These are phyloP conservation scores for Rhagophthalmus giganteus DNA, from an alignment of 2,888 invertebrate species.

Conservation along the genomic window DNA sequence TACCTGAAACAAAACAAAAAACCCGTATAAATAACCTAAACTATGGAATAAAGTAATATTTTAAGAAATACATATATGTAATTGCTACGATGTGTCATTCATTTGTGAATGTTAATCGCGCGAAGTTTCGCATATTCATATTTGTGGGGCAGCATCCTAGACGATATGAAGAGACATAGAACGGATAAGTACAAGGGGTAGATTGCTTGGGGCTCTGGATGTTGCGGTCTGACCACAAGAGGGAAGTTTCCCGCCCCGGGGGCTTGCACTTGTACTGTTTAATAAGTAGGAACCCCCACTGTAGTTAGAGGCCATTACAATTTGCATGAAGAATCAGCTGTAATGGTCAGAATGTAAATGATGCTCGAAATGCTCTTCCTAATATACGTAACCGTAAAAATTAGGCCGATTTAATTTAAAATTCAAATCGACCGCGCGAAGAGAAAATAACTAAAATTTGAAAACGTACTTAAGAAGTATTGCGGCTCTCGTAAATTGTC, in stretches of 20 bases:
- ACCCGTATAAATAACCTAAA: too few relatives aligned
- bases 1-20: too few relatives aligned
- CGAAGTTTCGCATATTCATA: constrained; percentile 31
- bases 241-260: constrained; percentile 32
- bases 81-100: too few relatives aligned
- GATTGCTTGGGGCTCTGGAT: constrained; percentile 36
- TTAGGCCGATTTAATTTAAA: background rate
- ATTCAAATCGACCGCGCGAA: constrained; percentile 1
- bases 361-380: constrained; percentile 1
- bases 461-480: too few relatives aligned
- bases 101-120: constrained; percentile 18
- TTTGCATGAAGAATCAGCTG: constrained; percentile 32
- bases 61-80: too few relatives aligned
- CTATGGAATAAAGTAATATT: too few relatives aligned
- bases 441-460: too few relatives aligned
- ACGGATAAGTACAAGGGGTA: constrained; percentile 25
- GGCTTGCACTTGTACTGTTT: constrained; percentile 33
- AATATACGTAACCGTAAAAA: constrained; percentile 1
- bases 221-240: constrained; percentile 38
- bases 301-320: constrained; percentile 33
- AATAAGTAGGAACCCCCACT: constrained; percentile 34
- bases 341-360: constrained; percentile 24
- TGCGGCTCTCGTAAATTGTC: too few relatives aligned
- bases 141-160: constrained; percentile 12
- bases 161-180: constrained; percentile 7